Conservation (phyloP, 1,140 invertebrate genomes). For the Drosophila lacteicornis region DNA sequence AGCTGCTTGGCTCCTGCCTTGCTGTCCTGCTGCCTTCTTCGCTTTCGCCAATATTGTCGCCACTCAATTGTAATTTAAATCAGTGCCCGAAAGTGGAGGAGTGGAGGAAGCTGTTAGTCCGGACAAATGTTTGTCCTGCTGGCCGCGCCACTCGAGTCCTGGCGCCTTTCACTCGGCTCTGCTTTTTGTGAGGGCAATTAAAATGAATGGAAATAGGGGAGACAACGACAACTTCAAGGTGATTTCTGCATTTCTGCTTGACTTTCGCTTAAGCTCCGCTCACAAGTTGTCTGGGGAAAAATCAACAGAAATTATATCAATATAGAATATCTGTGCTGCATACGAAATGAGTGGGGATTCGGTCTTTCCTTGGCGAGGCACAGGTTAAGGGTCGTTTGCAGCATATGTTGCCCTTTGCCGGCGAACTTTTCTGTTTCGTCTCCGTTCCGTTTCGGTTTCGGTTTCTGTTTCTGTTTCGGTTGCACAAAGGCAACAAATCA, state of each 20-base stretch:
- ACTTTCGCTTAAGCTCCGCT: constrained; percentile 41
- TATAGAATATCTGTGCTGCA: constrained; percentile 71
- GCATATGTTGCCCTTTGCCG: constrained; percentile 69
- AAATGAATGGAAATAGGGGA: constrained; percentile 42
- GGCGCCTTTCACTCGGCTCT: constrained; percentile 2
- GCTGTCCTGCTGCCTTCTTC: constrained; percentile 15
- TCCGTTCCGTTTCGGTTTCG: constrained; percentile 21
- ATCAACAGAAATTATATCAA: constrained; percentile 74
- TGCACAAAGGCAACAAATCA: constrained; percentile 81
- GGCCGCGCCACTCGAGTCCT: constrained; percentile 28
- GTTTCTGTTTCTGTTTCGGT: constrained; percentile 55
- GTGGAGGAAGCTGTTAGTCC: constrained; percentile 48
- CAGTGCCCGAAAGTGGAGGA: constrained; percentile 44
- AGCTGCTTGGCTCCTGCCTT: constrained; percentile 27
- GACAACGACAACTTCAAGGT: constrained; percentile 40
- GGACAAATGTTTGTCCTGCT: constrained; percentile 60
- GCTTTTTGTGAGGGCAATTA: constrained; percentile 55
- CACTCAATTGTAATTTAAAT: constrained; percentile 83
- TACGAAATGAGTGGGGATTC: constrained; percentile 67
- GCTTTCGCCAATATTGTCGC: constrained; percentile 72
- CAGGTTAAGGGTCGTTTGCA: constrained; percentile 78
- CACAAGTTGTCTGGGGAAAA: constrained; percentile 52
- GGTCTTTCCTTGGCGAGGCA: constrained; percentile 36
- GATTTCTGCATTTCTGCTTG: constrained; percentile 31
- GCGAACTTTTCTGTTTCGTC: constrained; percentile 26